Evolutionary conservation across 2,888 invertebrate species (phyloP), one percentile per base, ranked within the genome.

Genomic region (Cecidostiba fungosa): DNA sequence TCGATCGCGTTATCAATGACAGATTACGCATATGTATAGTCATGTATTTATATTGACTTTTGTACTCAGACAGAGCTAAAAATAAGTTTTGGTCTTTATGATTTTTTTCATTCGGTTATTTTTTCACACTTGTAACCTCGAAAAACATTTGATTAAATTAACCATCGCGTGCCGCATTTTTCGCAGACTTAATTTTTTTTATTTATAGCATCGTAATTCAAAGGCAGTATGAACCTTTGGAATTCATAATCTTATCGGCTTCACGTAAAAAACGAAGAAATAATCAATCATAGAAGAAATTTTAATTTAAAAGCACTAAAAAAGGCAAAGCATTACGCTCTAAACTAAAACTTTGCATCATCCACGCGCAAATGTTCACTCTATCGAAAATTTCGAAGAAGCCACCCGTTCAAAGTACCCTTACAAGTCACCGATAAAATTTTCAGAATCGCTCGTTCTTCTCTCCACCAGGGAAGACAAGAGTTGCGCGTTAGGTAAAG

Each of bases 31-130:
- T 59, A 23, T 23, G 59, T 59, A 8, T 4, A 62, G 26, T 62
- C 26, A 62, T 26, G 62, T 62, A 23, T 62, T 62, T n/a, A n/a
- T 66, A 66, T 66, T 66, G 66, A 66, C 29, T 66, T 29, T 66
- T 66, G 66, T 66, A 43, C 39, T 39, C 8, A 10, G 29, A 26
- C 14, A 29, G 8, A 23, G 66, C 66, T 66, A 66, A 66, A 29
- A 66, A 66, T 66, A 66, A 66, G 29, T 66, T 66, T 66, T 3
- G 12, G 14, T 26, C 23, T 23, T 19, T 50, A 62, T 23, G n/a
- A 62, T 23, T 62, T 62, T 54, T 16, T 62, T 62, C 12, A 62
- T 62, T 8, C 3, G 10, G 12, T 62, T 62, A 62, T 62, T 23
- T 23, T n/a, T 62, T 62, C 23, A 26, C 23, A 23, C 62, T 62